Percentiles rank a stretch among this genome's conserved stretches.
phyloP scores from a whole-genome alignment of 2,888 invertebrate species.

The Melanostoma scalare region DNA sequence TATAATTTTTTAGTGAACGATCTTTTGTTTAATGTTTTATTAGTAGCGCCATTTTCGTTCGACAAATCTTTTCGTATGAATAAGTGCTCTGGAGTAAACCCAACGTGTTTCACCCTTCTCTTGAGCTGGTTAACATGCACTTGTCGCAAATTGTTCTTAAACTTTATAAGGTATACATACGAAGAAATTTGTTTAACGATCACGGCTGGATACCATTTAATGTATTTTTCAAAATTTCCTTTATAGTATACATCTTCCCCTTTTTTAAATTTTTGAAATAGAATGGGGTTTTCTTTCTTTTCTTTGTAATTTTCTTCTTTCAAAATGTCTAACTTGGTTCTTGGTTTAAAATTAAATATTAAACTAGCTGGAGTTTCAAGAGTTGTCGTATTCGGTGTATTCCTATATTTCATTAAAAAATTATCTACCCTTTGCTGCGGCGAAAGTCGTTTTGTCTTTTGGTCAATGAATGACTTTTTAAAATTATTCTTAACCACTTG shows the following conservation, averaged over 20 bases:
- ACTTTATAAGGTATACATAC: neutral
- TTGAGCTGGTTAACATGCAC: neutral
- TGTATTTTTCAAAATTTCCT: constrained; percentile 8
- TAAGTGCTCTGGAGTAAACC: constrained; percentile 1
- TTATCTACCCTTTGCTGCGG: neutral
- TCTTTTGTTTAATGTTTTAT: constrained; percentile 19
- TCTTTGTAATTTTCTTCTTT: too few relatives aligned
- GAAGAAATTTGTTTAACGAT: constrained; percentile 19
- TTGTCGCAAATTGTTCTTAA: neutral
- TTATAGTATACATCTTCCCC: constrained; percentile 1
- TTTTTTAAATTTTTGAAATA: constrained; percentile 1
- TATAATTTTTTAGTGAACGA: constrained; percentile 3
- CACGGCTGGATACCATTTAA: constrained; percentile 14
- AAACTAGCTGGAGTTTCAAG: neutral
- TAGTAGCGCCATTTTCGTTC: neutral
- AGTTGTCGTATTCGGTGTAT: constrained; percentile 23
- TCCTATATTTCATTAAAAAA: constrained; percentile 14
- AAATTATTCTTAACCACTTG: constrained; percentile 17
- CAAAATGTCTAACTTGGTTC: too few relatives aligned
- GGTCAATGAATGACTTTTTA: too few relatives aligned
- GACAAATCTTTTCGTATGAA: constrained; percentile 6
- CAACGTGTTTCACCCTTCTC: neutral
- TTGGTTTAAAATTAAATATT: constrained; percentile 4
- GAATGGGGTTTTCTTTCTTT: neutral
- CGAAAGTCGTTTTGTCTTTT: too few relatives aligned